Evolutionary conservation across 2,113 vertebrate species (phyloP).

Genomic region (Etheostoma spectabile): DNA sequence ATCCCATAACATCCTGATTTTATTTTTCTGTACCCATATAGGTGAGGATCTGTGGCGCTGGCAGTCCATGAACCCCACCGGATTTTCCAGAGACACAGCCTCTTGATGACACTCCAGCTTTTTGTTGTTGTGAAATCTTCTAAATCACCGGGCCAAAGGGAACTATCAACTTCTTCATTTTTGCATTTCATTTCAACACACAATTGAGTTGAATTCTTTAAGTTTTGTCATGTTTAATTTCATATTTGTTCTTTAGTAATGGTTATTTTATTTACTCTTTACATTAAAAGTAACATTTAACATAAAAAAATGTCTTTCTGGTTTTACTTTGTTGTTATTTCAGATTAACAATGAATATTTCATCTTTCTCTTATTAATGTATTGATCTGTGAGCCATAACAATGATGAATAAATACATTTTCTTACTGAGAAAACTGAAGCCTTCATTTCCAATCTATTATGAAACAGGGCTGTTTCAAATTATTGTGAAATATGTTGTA

Average conservation of each 20-base stretch:
- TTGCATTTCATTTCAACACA: conserved; percentile 19
- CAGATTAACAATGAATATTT: conserved; percentile 29
- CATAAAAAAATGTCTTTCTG: not conserved
- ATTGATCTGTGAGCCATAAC: conserved; percentile 37
- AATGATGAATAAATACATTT: conserved; percentile 61
- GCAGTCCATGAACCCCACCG: conserved; percentile 94
- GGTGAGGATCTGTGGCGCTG: conserved; percentile 98
- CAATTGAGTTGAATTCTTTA: conserved; percentile 37
- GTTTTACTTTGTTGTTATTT: conserved; percentile 1
- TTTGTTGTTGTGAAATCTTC: not conserved
- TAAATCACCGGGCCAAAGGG: conserved; percentile 49
- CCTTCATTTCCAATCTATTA: not conserved
- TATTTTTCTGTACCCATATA: conserved; percentile 52
- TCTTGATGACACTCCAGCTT: conserved; percentile 60
- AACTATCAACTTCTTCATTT: conserved; percentile 48
- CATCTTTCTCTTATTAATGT: conserved; percentile 34
- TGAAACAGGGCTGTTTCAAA: not conserved
- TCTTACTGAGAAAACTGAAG: not conserved
- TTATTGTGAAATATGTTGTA: not conserved
- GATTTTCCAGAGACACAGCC: conserved; percentile 82
- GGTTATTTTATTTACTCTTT: not conserved
- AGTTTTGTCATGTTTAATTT: conserved; percentile 21
- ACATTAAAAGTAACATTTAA: not conserved
- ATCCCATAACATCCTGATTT: not conserved
- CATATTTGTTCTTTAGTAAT: not conserved